Percentiles rank a stretch among this genome's conserved stretches.
phyloP scores from a whole-genome alignment of 2,888 invertebrate genomes.

The Lydus trimaculatus region DNA sequence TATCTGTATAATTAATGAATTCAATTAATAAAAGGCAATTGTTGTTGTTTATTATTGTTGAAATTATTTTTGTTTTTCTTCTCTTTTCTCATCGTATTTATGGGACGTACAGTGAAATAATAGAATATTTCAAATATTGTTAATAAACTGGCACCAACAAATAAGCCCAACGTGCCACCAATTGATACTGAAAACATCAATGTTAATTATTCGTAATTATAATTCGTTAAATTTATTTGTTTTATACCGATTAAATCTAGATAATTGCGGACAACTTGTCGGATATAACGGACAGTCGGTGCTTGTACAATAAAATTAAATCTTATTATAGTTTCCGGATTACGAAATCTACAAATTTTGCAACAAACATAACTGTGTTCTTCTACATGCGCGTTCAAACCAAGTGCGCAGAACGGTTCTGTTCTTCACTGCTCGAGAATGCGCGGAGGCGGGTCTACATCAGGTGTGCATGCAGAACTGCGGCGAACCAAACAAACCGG shows the following conservation, averaged over 20 bases:
- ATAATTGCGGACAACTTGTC: constrained; percentile 28
- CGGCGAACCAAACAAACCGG: no score
- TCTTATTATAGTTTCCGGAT: constrained; percentile 15
- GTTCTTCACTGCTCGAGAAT: no score
- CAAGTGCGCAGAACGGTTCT: no score
- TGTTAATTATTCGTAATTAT: neutral
- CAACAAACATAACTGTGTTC: no score
- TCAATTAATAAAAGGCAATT: neutral
- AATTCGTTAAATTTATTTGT: neutral
- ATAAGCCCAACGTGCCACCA: constrained; percentile 35
- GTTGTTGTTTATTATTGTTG: neutral
- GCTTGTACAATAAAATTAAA: constrained; percentile 28
- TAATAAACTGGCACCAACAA: constrained; percentile 34
- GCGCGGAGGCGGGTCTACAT: no score
- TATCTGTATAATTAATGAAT: neutral
- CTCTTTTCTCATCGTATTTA: neutral
- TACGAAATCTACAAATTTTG: neutral
- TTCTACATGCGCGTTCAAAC: no score
- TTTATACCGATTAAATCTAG: constrained; percentile 29
- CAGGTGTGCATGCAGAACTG: no score
- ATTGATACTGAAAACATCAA: constrained; percentile 30
- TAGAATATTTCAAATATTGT: constrained; percentile 34
- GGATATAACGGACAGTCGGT: constrained; percentile 26
- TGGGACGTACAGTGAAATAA: constrained; percentile 33
- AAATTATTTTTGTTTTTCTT: neutral